Percentiles rank a stretch among this genome's conserved stretches.
These are phyloP conservation scores for Heptranchias perlo DNA, from an alignment of 2,113 vertebrate genomes.

Conservation along the genomic window DNA sequence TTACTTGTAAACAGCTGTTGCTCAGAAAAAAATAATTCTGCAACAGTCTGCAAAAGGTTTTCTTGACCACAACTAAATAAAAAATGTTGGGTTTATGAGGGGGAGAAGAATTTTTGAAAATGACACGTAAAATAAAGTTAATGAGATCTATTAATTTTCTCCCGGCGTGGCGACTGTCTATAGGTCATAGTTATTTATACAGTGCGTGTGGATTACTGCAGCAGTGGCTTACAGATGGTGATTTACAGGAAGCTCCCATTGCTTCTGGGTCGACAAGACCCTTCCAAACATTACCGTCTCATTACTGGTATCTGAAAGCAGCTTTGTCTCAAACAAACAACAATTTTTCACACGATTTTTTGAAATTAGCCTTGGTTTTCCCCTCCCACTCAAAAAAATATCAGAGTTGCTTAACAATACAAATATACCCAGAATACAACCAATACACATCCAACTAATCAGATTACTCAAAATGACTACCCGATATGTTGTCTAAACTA, in stretches of 20 bases:
- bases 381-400: not conserved
- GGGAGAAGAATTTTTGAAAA: not conserved
- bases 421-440: not conserved
- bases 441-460: not conserved
- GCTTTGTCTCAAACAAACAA: not conserved
- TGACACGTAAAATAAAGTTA: not conserved
- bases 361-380: too few relatives aligned
- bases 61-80: not conserved
- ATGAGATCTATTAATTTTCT: not conserved
- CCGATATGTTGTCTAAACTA: too few relatives aligned
- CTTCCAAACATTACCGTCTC: not conserved
- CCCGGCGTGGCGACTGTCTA: not conserved
- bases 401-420: not conserved
- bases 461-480: not conserved
- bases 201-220: not conserved
- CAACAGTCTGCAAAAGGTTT: not conserved
- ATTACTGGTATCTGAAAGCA: not conserved
- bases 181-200: not conserved
- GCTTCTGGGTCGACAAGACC: not conserved
- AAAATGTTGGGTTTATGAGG: not conserved
- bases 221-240: not conserved
- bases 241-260: not conserved
- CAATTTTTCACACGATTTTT: not conserved
- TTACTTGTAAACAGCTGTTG: not conserved
- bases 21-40: not conserved